phyloP scores from a whole-genome alignment of 2,797 vertebrate genomes.

The Catostomus latipinnis region DNA sequence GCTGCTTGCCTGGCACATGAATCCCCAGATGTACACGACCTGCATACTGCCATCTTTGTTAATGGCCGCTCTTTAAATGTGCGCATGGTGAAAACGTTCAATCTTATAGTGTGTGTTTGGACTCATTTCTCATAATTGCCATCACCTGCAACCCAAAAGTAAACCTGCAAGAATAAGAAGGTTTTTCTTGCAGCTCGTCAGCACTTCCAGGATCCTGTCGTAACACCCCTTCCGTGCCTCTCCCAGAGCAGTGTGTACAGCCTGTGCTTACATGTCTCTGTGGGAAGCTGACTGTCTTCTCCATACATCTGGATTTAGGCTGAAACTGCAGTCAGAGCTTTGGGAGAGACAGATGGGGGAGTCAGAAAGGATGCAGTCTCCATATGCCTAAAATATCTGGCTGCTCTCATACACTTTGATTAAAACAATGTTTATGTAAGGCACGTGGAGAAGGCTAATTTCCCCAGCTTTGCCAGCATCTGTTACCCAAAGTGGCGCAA shows the following conservation, averaged over 20 bases:
- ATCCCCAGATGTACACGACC: no score
- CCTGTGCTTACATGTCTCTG: constrained; percentile 51
- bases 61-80: no score
- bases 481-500: constrained; percentile 70
- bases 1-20: no score
- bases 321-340: constrained; percentile 47
- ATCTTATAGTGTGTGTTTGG: not conserved
- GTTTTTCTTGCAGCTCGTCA: not conserved
- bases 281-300: constrained; percentile 60
- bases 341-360: constrained; percentile 78
- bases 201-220: constrained; percentile 1
- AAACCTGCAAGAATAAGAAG: constrained; percentile 12
- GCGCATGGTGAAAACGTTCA: no score
- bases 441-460: constrained; percentile 75
- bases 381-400: constrained; percentile 82
- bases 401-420: constrained; percentile 82
- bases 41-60: no score
- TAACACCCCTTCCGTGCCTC: constrained; percentile 44
- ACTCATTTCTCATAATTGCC: constrained; percentile 10
- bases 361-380: constrained; percentile 72
- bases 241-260: constrained; percentile 63
- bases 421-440: constrained; percentile 79
- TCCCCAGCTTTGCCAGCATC: constrained; percentile 77
- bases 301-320: constrained; percentile 70
- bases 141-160: constrained; percentile 13